Conservation (phyloP, 2,797 vertebrate genomes). For the Myioborus miniatus region DNA sequence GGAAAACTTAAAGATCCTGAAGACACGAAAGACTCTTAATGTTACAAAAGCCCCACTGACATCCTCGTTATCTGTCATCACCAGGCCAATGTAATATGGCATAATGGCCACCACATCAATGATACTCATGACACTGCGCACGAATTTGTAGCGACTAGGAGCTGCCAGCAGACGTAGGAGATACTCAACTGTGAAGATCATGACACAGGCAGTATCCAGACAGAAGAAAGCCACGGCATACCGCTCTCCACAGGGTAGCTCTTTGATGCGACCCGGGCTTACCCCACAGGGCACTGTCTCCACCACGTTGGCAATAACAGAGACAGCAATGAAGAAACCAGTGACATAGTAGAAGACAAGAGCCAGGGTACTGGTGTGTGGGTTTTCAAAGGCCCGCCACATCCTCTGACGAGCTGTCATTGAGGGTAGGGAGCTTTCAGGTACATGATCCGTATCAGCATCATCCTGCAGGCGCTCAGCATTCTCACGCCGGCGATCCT, state of each 20-base stretch:
- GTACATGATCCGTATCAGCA: slow-evolving; percentile 80
- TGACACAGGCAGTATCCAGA: slow-evolving; percentile 95
- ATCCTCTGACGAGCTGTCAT: slow-evolving; percentile 87
- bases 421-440: slow-evolving; percentile 79
- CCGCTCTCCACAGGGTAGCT: slow-evolving; percentile 90
- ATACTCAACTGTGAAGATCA: slow-evolving; percentile 98
- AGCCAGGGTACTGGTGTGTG: slow-evolving; percentile 94
- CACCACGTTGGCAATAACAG: slow-evolving; percentile 93
- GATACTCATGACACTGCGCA: slow-evolving; percentile 94
- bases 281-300: slow-evolving; percentile 93
- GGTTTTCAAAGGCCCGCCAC: slow-evolving; percentile 98
- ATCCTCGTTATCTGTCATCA: slow-evolving; percentile 97
- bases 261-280: slow-evolving; percentile 74
- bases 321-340: slow-evolving; percentile 96
- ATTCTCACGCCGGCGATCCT: slow-evolving; percentile 93
- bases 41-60: slow-evolving; percentile 98
- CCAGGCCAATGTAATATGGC: slow-evolving; percentile 95
- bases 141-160: slow-evolving; percentile 91
- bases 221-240: slow-evolving; percentile 96
- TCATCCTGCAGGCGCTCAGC: slow-evolving; percentile 92
- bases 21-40: slow-evolving; percentile 93
- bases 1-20: slow-evolving; percentile 98
- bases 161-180: slow-evolving; percentile 89
- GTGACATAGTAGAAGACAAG: slow-evolving; percentile 98
- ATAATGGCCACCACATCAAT: slow-evolving; percentile 98